Evolutionary conservation across 2,888 invertebrate species (phyloP), one percentile per base, ranked within the genome.

Genomic region (Branchinecta sandiegonensis): DNA sequence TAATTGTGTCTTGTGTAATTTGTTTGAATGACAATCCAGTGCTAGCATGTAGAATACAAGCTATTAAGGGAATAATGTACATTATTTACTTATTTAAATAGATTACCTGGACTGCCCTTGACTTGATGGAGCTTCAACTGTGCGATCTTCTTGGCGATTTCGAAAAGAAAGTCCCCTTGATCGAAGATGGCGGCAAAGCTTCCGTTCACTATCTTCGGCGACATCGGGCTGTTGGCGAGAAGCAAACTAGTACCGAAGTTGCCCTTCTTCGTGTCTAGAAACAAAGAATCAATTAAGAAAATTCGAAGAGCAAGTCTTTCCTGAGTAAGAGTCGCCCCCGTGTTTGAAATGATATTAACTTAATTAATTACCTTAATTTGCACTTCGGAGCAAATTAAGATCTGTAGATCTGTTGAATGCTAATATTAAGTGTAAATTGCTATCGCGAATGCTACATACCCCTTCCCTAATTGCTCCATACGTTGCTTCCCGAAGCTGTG

Each of bases 141-240:
- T 2, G 83, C 83, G 73, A 87, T 84, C 14, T 86, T 86, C 75
- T 85, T 85, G 63, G 86, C 85, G 75, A 87, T 88, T 66, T 88
- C 87, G 13, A 83, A 84, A 71, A 89, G 80, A 63, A 78, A 75
- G 74, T 88, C 88, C 66, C 85, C 85, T 70, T 86, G 86, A 76
- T 94, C 93, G 74, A 90, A 90, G 71, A 94, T 88, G 46, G 93
- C 94, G 0, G 88, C 93, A 78, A 92, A 94, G 66, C 91, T 93
- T 6, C 92, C 94, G 74, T 94, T 93, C 5, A 94, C 92, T 67
- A 96, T 89, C 80, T 95, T 96, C 0, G 96, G 96, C 8, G 94
- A 94, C 88, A 92, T 90, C 1, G 95, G 95, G 3, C 92, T 91
- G 78, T 96, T 96, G 67, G 94, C 90, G 66, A 96, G 81, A 46